Evolutionary conservation across 2,113 vertebrate genomes (phyloP).

Genomic region (Anser cygnoides): DNA sequence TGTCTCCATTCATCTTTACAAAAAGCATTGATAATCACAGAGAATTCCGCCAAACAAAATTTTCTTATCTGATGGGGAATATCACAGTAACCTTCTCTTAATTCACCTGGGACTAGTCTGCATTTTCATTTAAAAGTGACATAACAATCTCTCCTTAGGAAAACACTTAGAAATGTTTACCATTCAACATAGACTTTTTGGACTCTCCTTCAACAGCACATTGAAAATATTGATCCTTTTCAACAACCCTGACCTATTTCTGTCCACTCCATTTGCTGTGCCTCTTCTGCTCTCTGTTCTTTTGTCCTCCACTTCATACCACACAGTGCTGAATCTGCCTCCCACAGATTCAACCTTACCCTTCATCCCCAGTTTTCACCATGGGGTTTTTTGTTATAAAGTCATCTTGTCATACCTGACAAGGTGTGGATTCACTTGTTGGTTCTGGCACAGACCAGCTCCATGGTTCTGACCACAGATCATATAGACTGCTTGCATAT

Average conservation of each 20-base stretch:
- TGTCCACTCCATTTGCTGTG: neutral
- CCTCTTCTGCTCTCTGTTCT: neutral
- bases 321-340: neutral
- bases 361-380: neutral
- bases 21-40: neutral
- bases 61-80: neutral
- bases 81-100: neutral
- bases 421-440: neutral
- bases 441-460: neutral
- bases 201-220: neutral
- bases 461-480: neutral
- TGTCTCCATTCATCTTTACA: neutral
- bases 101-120: neutral
- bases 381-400: neutral
- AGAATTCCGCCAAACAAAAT: neutral
- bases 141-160: neutral
- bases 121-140: neutral
- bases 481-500: accelerated
- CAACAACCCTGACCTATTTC: neutral
- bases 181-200: neutral
- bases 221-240: neutral
- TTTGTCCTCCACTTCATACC: neutral
- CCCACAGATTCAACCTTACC: neutral
- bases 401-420: neutral
- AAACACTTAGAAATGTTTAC: neutral